Evolutionary conservation across 2,797 vertebrate species (phyloP).

Genomic region (Apogon talboti): DNA sequence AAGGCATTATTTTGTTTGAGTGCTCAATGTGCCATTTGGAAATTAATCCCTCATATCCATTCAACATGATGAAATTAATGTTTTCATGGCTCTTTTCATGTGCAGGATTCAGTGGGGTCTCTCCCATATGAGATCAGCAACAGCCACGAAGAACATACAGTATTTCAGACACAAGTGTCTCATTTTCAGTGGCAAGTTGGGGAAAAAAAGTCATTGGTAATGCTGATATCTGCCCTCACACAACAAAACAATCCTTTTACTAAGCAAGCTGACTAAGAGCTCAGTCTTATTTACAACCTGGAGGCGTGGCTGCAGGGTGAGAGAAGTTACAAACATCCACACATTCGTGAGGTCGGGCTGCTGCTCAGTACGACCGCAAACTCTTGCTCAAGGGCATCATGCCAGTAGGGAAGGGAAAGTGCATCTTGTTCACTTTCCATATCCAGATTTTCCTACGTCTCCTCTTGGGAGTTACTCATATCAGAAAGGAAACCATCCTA

Average conservation of each 20-base stretch:
- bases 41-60: constrained; percentile 35
- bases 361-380: constrained; percentile 55
- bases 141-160: background rate
- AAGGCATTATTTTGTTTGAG: constrained; percentile 11
- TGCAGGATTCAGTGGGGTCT: constrained; percentile 23
- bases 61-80: constrained; percentile 19
- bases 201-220: constrained; percentile 19
- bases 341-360: constrained; percentile 42
- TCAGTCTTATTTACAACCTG: constrained; percentile 59
- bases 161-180: constrained; percentile 6
- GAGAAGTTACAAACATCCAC: constrained; percentile 54
- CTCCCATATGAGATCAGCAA: constrained; percentile 27
- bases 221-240: constrained; percentile 22
- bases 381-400: constrained; percentile 54
- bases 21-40: constrained; percentile 19
- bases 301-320: constrained; percentile 24
- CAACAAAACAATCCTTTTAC: constrained; percentile 55
- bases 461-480: background rate
- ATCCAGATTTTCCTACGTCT: constrained; percentile 27
- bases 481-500: constrained; percentile 1
- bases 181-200: constrained; percentile 14
- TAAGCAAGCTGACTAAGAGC: constrained; percentile 33
- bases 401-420: constrained; percentile 37
- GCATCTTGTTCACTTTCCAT: constrained; percentile 32
- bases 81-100: constrained; percentile 22